phyloP scores from a whole-genome alignment of 2,888 invertebrate genomes.

The Erynnis tages region DNA sequence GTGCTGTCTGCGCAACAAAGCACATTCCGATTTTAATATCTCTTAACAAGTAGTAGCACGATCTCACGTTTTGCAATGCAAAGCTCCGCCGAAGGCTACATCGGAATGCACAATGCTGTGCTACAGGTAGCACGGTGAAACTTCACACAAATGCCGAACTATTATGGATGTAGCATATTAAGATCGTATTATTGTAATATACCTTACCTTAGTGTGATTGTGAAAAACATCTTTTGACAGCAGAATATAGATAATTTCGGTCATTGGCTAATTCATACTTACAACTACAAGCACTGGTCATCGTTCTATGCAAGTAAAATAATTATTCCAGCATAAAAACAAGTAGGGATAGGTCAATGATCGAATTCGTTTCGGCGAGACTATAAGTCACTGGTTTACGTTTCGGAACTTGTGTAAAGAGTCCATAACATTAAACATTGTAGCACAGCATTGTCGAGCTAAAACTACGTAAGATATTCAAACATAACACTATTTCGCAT shows the following conservation, averaged over 20 bases:
- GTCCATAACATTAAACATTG: slow-evolving; percentile 43
- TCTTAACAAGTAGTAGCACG: neutral
- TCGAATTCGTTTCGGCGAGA: too few relatives aligned
- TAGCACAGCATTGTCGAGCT: slow-evolving; percentile 70
- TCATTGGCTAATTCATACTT: too few relatives aligned
- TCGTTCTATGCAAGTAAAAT: too few relatives aligned
- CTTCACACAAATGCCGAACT: slow-evolving; percentile 66
- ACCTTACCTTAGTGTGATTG: too few relatives aligned
- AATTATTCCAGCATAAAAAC: too few relatives aligned
- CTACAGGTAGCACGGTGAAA: slow-evolving; percentile 55
- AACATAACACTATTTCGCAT: neutral
- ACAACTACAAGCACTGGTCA: too few relatives aligned
- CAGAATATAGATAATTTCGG: too few relatives aligned
- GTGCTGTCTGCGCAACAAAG: slow-evolving; percentile 84
- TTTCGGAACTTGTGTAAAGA: slow-evolving; percentile 42
- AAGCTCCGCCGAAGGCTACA: slow-evolving; percentile 45
- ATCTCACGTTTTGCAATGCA: too few relatives aligned
- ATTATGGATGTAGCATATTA: neutral
- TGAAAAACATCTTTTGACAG: too few relatives aligned
- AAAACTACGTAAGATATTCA: slow-evolving; percentile 21
- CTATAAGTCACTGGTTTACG: too few relatives aligned
- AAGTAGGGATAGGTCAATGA: too few relatives aligned
- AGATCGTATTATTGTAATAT: too few relatives aligned
- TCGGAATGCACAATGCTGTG: slow-evolving; percentile 81
- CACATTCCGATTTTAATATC: slow-evolving; percentile 70